Evolutionary conservation across 2,797 vertebrate species (phyloP).

Genomic region (Notolabrus celidotus): DNA sequence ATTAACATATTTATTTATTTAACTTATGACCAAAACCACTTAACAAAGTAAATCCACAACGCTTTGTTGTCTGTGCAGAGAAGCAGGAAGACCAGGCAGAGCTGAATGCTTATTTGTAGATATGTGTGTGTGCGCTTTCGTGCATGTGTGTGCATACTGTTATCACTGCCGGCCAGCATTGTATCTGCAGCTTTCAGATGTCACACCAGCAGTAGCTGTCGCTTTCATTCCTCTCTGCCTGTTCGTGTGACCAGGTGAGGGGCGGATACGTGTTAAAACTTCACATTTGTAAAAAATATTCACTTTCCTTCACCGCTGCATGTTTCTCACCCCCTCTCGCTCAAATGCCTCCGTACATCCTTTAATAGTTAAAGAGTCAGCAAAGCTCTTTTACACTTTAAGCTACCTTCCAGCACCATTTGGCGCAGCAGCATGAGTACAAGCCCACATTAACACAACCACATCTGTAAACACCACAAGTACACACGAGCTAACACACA

Average conservation of each 20-base stretch:
- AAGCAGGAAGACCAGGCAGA: conserved; percentile 1
- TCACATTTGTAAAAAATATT: conserved; percentile 24
- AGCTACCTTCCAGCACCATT: conserved; percentile 31
- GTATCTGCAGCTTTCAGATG: conserved; percentile 62
- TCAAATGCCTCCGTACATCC: neutral
- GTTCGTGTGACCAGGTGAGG: conserved; percentile 20
- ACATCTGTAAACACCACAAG: conserved; percentile 13
- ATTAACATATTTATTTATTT: neutral
- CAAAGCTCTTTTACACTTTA: conserved; percentile 42
- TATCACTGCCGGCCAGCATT: conserved; percentile 56
- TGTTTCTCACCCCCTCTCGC: conserved; percentile 5
- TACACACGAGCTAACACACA: conserved; percentile 8
- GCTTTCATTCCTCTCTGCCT: conserved; percentile 32
- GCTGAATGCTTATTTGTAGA: conserved; percentile 28
- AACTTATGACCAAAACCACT: neutral
- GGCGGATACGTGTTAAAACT: conserved; percentile 40
- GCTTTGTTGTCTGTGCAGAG: conserved; percentile 10
- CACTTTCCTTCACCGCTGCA: conserved; percentile 6
- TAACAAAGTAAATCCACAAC: neutral
- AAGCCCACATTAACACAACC: conserved; percentile 11
- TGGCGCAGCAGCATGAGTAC: conserved; percentile 19
- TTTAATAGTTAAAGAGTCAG: conserved; percentile 55
- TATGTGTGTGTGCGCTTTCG: neutral
- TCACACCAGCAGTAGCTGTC: conserved; percentile 25
- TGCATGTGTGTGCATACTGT: conserved; percentile 6